Base-by-base conservation (phyloP, 1,140 invertebrate species). In the Eueides isabella region DNA sequence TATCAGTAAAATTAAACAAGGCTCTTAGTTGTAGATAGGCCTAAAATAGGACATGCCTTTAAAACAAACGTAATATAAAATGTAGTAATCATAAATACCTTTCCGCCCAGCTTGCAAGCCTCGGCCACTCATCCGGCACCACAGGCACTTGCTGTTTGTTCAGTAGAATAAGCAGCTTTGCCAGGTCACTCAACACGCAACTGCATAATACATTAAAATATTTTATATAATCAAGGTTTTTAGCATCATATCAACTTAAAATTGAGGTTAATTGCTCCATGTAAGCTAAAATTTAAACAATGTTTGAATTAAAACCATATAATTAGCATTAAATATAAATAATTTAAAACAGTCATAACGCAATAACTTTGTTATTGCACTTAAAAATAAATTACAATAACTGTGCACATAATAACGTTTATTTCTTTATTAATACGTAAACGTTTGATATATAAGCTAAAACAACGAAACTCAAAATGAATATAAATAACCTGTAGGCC, bases 101-200 rank as follows among this genome's bases (percentile, higher is more conserved):
- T 81, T 97, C 96, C 6, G 96, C 96, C 96, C 96, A 97, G 72
- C 94, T 95, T 48, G 96, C 94, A 2, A 97, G 92, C 70, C 96
- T 94, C 72, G 96, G 95, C 96, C 96, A 97, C 81, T 97, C 96
- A n/a, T 96, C 95, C n/a, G 96, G 96, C 3, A 95, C 95, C 26
- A 96, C 92, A 16, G 94, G 91, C 71, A 96, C 94, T 72, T 95
- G 94, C 62, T 96, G 95, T 83, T 95, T 94, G 84, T 96, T 97
- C 35, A 97, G 91, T 64, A 97, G 88, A 72, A 96, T 95, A 55
- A 97, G 92, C 78, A 97, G 95, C 85, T 96, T 95, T 61, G 96
- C 96, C 77, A 97, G 92, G 85, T 97, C 96, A 74, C 96, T 95
- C 65, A 97, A 88, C 61, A 97, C 96, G 61, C 96, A 96, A 86